Base-by-base conservation (phyloP, 2,888 invertebrate genomes). In the Oxycera nigricornis region DNA sequence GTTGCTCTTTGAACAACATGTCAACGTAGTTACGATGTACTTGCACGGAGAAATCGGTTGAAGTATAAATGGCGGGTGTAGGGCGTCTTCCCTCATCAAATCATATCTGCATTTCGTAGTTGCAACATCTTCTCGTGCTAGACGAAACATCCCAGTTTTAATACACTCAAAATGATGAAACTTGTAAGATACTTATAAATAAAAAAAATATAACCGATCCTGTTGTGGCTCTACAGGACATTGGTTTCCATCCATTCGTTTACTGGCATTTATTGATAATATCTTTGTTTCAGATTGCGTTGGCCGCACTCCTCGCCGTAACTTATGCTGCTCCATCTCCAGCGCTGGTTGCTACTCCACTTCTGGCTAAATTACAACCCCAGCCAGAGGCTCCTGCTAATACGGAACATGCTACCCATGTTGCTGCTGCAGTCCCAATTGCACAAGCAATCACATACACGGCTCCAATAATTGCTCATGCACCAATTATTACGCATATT, bases 351-450 rank as follows among this genome's bases (percentile, higher is more conserved):
- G 52, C 72, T 2, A 76, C 76, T 9, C 74, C 76, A 41, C 55
- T 76, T 46, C 62, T 75, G 41, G 75, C 75, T 11, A 72, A 59
- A 11, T 3, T 74, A 3, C 22, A 39, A 26, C 75, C 76, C 35
- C 72, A 73, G 55, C 76, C 75, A 35, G 55, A 76, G 52, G 76
- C 76, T 11, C 75, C 75, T 62, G 75, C 76, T 11, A 75, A 68
- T 28, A 76, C 76, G 2, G 75, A 76, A 57, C 76, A 76, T 50
- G 76, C 76, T 0, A 46, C 76, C 0, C 76, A 76, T 62, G 76
- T 76, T 65, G 62, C 76, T 39, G 76, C 76, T 30, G 62, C 73
- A 11, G 7, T 76, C 7, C 76, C 76, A 46, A 20, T 76, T 28
- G 59, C 59, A 2, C 73, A 74, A 39, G 35, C 75, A 20, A 52